Conservation (phyloP, 1,140 invertebrate genomes). For the Thaumetopoea pityocampa region DNA sequence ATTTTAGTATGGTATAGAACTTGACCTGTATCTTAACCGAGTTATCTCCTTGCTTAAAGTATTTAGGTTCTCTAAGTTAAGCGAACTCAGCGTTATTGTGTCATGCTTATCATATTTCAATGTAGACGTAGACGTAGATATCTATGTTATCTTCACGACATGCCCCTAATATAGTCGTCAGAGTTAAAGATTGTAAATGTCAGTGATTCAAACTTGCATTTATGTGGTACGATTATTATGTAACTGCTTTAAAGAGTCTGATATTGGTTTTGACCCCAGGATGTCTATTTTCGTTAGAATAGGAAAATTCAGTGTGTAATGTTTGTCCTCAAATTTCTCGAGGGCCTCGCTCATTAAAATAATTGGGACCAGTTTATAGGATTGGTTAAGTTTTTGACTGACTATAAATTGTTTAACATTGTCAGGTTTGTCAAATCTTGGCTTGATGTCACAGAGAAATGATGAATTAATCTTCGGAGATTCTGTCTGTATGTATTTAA, state of each 20-base stretch:
- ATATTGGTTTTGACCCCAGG: slow-evolving; percentile 14
- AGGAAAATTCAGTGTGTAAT: slow-evolving; percentile 23
- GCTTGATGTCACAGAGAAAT: slow-evolving; percentile 12
- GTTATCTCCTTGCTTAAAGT: slow-evolving; percentile 4
- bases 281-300: slow-evolving; percentile 9
- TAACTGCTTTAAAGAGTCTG: slow-evolving; percentile 19
- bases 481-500: slow-evolving; percentile 17
- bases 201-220: slow-evolving; percentile 8
- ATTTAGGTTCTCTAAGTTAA: slow-evolving; percentile 15
- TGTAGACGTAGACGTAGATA: neutral
- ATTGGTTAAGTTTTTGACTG: slow-evolving; percentile 2
- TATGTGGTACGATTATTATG: slow-evolving; percentile 11
- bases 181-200: slow-evolving; percentile 17
- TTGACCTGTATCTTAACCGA: neutral
- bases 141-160: slow-evolving; percentile 13
- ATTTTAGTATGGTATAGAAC: neutral
- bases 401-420: slow-evolving; percentile 16
- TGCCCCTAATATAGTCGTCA: slow-evolving; percentile 16
- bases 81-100: slow-evolving; percentile 7
- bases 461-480: slow-evolving; percentile 15
- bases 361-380: slow-evolving; percentile 8
- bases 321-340: slow-evolving; percentile 19
- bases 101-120: neutral
- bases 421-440: slow-evolving; percentile 3
- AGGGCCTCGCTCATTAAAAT: slow-evolving; percentile 12